Evolutionary conservation across 2,113 vertebrate genomes (phyloP), one percentile per base, ranked within the genome.

Genomic region (Gobiocypris rarus): DNA sequence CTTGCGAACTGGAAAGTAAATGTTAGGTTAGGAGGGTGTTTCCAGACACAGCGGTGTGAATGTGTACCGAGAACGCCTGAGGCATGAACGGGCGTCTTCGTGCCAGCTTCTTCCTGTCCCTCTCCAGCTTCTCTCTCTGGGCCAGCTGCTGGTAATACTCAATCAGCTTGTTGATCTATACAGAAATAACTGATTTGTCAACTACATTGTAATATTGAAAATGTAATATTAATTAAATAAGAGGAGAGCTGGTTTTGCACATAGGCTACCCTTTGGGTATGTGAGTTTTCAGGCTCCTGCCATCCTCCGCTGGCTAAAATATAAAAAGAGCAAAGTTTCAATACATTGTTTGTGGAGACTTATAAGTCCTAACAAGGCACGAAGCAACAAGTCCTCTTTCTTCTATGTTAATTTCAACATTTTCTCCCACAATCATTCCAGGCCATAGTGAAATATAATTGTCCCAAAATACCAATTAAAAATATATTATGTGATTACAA

Each of bases 71-170:
- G 86, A 97, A 99, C 0, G 98, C 97, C 89, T 98, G 87, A 0
- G 98, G 98, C 95, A 98, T 97, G 87, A 96, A 97, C 83, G 97
- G 97, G 78, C 98, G 94, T 87, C 98, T 96, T 6, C 98, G 94
- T 70, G 95, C 97, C 92, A 99, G 85, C 91, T 99, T 99, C 95
- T 97, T 99, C 77, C 97, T 90, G 91, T 99, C 98, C 54, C 98
- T 92, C 86, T 99, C 98, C 9, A 99, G 95, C 90, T 98, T 99
- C 92, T 99, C 98, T 78, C 97, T 95, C 91, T 99, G 97, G 83
- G 98, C 98, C 92, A 99, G 89, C 84, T 98, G 98, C 90, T 99
- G 98, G 89, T 99, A 99, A 93, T 97, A 99, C 90, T 99, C 98
- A 9, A 99, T 95, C 91, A 99, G 92, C 78, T 99, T 99, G 92